Evolutionary conservation across 2,113 vertebrate species (phyloP), one percentile per base, ranked within the genome.

Genomic region (Scatophagus argus): DNA sequence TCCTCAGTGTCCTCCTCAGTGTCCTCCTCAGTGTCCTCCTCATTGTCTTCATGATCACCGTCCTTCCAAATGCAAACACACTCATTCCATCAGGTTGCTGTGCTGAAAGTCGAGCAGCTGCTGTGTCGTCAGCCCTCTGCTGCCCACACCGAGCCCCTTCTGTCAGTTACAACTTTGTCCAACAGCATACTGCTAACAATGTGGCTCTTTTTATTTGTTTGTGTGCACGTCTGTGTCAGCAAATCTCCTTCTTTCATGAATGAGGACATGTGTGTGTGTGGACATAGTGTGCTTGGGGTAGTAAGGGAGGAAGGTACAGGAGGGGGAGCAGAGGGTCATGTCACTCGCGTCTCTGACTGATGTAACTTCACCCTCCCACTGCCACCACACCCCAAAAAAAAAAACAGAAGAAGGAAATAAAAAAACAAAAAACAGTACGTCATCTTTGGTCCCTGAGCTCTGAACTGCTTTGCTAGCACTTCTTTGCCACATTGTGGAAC

Each of bases 401-500:
- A 60, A 51, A n/a, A n/a, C n/a, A n/a, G n/a, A n/a, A n/a, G n/a
- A n/a, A n/a, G n/a, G n/a, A n/a, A n/a, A n/a, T n/a, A 4, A 32
- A 47, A 41, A 13, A 51, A 58, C 51, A 51, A 21, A 58, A 77
- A 77, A 64, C n/a, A 68, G 72, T 71, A 84, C 56, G 69, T 89
- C 87, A 92, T 90, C 81, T 81, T 82, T 85, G 41, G 74, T 51
- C 77, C 46, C 68, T 34, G 44, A 70, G 43, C 44, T 84, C 46
- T 73, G 77, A 89, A 87, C 65, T 88, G 88, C 91, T 82, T 87
- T 8, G 32, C 61, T 89, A 89, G 87, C 92, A 91, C 67, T 87
- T 93, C 86, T 89, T 46, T 47, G 25, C 47, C 16, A 14, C 72
- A 58, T 88, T 92, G 91, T 92, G 88, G 89, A 92, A 92, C 76